Evolutionary conservation across 2,797 vertebrate genomes (phyloP).

Genomic region (Leptodactylus fallax): DNA sequence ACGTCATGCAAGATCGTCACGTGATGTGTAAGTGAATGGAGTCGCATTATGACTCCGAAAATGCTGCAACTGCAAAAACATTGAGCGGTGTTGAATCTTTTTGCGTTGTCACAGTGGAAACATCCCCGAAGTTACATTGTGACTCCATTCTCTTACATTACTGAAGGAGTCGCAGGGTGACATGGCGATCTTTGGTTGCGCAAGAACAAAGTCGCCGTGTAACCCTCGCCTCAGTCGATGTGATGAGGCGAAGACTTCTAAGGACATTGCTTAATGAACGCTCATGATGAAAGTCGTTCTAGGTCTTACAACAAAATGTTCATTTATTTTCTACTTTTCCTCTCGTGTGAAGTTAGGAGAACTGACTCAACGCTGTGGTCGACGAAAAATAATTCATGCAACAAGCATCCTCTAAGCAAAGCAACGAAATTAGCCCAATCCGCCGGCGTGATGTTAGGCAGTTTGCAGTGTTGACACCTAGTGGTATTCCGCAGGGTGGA

Average conservation of each 20-base stretch:
- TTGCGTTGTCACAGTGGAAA: no score
- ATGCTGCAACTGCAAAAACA: no score
- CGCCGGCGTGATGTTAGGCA: neutral
- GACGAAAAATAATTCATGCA: constrained; percentile 19
- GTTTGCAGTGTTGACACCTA: constrained; percentile 37
- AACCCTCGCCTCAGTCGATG: no score
- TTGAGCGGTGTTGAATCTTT: no score
- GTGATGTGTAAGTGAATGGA: no score
- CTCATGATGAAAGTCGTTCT: neutral
- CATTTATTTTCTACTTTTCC: neutral
- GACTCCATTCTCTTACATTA: no score
- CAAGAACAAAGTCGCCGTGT: neutral
- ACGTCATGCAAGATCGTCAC: no score
- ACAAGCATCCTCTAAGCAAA: neutral
- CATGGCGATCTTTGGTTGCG: no score
- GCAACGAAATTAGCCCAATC: neutral
- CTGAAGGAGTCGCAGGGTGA: no score
- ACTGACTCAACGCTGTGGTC: constrained; percentile 4
- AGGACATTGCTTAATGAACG: neutral
- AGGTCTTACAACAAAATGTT: neutral
- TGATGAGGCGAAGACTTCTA: neutral
- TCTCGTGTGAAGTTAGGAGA: neutral
- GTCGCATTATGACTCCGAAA: no score
- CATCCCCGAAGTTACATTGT: no score
- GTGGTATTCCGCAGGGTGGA: constrained; percentile 37